Conservation (phyloP, 2,888 invertebrate genomes). For the Penaeus monodon region DNA sequence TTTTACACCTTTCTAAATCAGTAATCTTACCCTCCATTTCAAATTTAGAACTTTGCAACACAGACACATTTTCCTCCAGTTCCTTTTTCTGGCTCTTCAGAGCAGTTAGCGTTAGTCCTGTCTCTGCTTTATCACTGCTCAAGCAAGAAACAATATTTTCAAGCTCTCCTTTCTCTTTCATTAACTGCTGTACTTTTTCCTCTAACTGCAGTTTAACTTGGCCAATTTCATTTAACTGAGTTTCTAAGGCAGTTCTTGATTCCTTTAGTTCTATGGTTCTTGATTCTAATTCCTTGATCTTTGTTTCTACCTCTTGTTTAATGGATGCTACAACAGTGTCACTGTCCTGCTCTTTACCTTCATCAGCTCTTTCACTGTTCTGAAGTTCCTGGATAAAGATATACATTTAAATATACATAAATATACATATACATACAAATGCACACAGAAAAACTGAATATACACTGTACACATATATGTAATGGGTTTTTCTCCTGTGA, state of each 20-base stretch:
- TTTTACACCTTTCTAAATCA: not conserved
- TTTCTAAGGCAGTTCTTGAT: constrained; percentile 40
- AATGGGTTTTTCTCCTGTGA: too few relatives aligned
- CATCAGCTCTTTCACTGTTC: constrained; percentile 5
- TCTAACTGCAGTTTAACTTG: constrained; percentile 32
- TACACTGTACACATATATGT: too few relatives aligned
- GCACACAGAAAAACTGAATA: not conserved
- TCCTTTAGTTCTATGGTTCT: constrained; percentile 45
- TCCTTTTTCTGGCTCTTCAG: not conserved
- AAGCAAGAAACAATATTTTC: not conserved
- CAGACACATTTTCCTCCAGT: constrained; percentile 8
- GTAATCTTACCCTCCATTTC: constrained; percentile 5
- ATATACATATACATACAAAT: not conserved
- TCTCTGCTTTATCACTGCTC: not conserved
- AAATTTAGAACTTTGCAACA: constrained; percentile 1
- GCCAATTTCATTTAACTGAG: constrained; percentile 35
- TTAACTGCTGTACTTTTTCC: constrained; percentile 23
- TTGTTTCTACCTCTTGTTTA: constrained; percentile 41
- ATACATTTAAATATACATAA: not conserved
- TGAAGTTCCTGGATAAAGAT: not conserved
- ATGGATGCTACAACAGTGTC: constrained; percentile 44
- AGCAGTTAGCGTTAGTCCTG: too few relatives aligned
- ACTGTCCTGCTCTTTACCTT: constrained; percentile 27
- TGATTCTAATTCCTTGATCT: constrained; percentile 38
- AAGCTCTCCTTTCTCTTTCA: constrained; percentile 9